These are phyloP conservation scores for Elegia similella DNA, from an alignment of 2,888 invertebrate species.

Conservation along the genomic window DNA sequence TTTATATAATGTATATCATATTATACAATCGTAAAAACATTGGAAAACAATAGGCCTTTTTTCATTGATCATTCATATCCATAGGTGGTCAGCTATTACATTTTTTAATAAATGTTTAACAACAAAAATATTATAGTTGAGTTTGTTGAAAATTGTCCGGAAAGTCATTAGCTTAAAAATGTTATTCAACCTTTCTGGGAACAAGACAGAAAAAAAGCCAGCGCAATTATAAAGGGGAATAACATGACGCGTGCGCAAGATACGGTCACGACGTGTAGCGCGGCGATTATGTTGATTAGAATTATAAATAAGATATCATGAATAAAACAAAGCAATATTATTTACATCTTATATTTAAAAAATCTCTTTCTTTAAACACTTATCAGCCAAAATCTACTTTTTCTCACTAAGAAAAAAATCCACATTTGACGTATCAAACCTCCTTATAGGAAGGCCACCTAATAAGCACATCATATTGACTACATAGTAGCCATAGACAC, in stretches of 20 bases:
- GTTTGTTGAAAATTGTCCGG: too few relatives aligned
- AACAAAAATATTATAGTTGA: too few relatives aligned
- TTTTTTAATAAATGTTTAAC: too few relatives aligned
- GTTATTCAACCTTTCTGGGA: background rate
- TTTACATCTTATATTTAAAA: background rate
- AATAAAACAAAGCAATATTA: background rate
- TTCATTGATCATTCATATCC: too few relatives aligned
- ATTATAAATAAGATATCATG: background rate
- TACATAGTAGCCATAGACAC: background rate
- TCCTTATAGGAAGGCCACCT: background rate
- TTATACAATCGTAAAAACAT: too few relatives aligned
- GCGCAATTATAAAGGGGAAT: constrained; percentile 1
- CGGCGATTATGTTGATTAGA: background rate
- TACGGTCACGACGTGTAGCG: background rate
- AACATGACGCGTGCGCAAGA: background rate
- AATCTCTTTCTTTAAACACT: background rate
- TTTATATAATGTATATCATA: too few relatives aligned
- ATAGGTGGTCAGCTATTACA: too few relatives aligned
- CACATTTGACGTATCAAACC: background rate
- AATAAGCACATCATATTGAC: background rate
- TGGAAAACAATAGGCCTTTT: too few relatives aligned
- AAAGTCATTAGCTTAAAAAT: background rate
- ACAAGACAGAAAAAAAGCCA: background rate
- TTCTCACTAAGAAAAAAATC: background rate
- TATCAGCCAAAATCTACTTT: background rate